Conservation (phyloP, 1,140 invertebrate genomes). For the Drosophila sucinea region DNA sequence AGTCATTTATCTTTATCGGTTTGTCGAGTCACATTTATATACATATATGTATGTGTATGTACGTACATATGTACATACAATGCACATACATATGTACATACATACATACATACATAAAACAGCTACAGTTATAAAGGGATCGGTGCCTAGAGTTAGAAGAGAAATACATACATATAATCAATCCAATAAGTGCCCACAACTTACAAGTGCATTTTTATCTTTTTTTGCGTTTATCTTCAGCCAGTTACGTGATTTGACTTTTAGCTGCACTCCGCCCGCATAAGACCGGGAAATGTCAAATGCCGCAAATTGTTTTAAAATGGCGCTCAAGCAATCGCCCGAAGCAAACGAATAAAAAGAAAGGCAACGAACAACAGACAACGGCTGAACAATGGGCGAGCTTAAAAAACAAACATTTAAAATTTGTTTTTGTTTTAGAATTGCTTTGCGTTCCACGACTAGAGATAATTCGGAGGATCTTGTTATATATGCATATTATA, state of each 20-base stretch:
- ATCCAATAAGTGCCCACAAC: too few relatives aligned
- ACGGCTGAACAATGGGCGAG: conserved; percentile 4
- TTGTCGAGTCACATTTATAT: neutral
- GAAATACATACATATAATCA: too few relatives aligned
- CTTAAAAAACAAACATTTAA: conserved; percentile 17
- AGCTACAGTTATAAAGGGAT: neutral
- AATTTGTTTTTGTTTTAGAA: too few relatives aligned
- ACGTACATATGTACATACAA: neutral
- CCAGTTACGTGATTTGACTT: conserved; percentile 51
- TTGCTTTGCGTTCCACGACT: too few relatives aligned
- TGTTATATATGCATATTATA: too few relatives aligned
- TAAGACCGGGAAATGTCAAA: conserved; percentile 55
- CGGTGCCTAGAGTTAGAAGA: neutral
- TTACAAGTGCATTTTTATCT: too few relatives aligned
- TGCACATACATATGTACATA: too few relatives aligned
- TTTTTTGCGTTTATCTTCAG: conserved; percentile 14
- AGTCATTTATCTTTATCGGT: neutral
- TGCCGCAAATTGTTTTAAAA: conserved; percentile 25
- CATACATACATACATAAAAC: too few relatives aligned
- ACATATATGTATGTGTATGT: conserved; percentile 1
- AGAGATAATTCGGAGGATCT: too few relatives aligned
- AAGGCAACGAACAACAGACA: neutral
- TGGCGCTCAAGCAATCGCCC: conserved; percentile 6
- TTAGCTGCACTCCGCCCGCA: neutral
- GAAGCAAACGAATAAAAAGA: neutral